These are phyloP conservation scores for Drosophila stalkeri DNA, from an alignment of 2,888 invertebrate species.

Conservation along the genomic window DNA sequence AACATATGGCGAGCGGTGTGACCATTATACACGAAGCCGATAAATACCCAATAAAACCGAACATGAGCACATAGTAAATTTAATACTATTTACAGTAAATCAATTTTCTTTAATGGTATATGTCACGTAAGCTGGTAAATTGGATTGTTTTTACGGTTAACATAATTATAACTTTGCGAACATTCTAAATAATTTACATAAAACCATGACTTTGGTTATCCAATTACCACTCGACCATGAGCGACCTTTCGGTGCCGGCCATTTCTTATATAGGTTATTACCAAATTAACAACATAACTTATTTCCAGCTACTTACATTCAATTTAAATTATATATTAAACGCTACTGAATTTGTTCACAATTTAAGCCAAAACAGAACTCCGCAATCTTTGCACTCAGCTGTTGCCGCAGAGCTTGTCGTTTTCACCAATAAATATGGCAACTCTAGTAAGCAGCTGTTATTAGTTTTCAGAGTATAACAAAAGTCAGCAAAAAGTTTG, in stretches of 20 bases:
- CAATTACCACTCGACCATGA: background rate
- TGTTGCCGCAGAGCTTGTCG: conserved; percentile 9
- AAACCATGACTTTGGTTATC: background rate
- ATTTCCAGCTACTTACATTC: conserved; percentile 35
- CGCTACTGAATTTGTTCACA: conserved; percentile 26
- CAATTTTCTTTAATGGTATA: background rate
- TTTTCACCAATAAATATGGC: background rate
- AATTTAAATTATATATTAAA: background rate
- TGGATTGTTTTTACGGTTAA: background rate
- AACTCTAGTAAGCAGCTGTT: conserved; percentile 53
- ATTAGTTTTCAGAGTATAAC: conserved; percentile 31
- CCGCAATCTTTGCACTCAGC: conserved; percentile 30
- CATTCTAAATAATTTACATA: background rate
- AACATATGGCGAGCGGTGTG: conserved; percentile 56
- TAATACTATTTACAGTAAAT: background rate
- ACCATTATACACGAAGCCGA: conserved; percentile 1
- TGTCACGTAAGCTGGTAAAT: background rate
- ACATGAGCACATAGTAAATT: no score
- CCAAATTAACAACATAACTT: fast-evolving
- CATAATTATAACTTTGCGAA: no score
- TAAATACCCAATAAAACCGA: conserved; percentile 4
- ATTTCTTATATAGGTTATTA: background rate
- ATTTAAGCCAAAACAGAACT: conserved; percentile 22
- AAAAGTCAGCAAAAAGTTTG: conserved; percentile 12
- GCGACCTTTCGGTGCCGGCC: background rate